Evolutionary conservation across 2,797 vertebrate genomes (phyloP), one percentile per base, ranked within the genome.

Genomic region (Ctenochaetus hawaiiensis): DNA sequence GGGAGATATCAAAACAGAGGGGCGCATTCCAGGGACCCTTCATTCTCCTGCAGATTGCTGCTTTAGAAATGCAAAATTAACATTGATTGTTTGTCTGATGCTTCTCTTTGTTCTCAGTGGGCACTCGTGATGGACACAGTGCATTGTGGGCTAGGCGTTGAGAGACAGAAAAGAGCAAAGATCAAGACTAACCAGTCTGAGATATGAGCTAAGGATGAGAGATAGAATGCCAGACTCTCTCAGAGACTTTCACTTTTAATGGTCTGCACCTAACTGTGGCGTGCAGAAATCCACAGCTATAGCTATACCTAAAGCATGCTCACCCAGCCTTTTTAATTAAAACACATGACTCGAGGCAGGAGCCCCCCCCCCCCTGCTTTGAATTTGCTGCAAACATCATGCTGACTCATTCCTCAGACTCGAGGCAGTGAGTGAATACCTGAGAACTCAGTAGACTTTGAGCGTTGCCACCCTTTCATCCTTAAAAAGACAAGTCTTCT

Each of bases 1-100:
- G 87, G 85, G 84, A 89, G 85, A 92, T 94, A 93, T 95, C 86
- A 93, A 93, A 95, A 93, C 92, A 93, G 80, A 91, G 75, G 78
- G 81, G 30, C 72, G 75, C 86, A 88, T 93, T 91, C 82, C 84
- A 60, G 77, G 82, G 84, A 85, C 22, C 73, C 52, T 69, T 85
- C 81, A 51, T 67, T 65, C 72, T 83, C 82, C 86, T 63, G 70
- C 83, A 75, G 75, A 77, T 83, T 69, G 52, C 48, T 48, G 60
- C 56, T 56, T 87, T 91, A 85, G 41, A 89, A 89, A 85, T 43
- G 12, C 86, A 83, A 82, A 68, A 84, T 79, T 68, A 49, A 75
- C 87, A 71, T 45, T 44, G 79, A 82, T 78, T 87, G 78, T 90
- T 90, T 80, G 73, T 78, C 79, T 84, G 59, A 59, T 48, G 61